Evolutionary conservation across 1,140 invertebrate genomes (phyloP).

Genomic region (Alviniconcha marisindica): DNA sequence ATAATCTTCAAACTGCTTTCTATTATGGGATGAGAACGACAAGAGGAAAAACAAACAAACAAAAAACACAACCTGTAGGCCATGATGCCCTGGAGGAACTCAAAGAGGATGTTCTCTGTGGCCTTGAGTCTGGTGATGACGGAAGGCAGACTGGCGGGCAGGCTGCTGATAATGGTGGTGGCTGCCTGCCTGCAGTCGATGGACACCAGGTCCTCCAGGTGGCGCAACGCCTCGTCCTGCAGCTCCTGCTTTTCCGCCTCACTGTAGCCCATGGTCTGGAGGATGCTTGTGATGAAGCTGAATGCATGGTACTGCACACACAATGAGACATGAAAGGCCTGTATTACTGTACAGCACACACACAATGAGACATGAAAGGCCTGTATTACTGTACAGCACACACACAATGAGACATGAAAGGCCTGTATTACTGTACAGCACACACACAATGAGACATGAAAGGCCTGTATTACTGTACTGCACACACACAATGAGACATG

Average conservation of each 20-base stretch:
- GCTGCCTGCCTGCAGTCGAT: slow-evolving; percentile 77
- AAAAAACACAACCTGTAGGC: slow-evolving; percentile 75
- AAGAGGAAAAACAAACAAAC: too few relatives aligned
- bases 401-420: too few relatives aligned
- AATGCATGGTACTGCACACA: slow-evolving; percentile 74
- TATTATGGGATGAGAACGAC: too few relatives aligned
- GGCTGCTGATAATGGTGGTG: slow-evolving; percentile 63
- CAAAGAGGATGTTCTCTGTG: slow-evolving; percentile 77
- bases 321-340: too few relatives aligned
- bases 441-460: too few relatives aligned
- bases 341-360: too few relatives aligned
- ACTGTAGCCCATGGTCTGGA: slow-evolving; percentile 67
- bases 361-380: too few relatives aligned
- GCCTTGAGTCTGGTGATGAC: slow-evolving; percentile 61
- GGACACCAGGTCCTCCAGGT: slow-evolving; percentile 74
- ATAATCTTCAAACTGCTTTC: too few relatives aligned
- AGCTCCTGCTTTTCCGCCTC: slow-evolving; percentile 66
- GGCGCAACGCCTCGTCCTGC: slow-evolving; percentile 64
- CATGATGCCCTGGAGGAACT: slow-evolving; percentile 82
- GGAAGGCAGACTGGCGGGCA: slow-evolving; percentile 62
- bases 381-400: too few relatives aligned
- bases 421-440: too few relatives aligned
- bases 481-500: too few relatives aligned
- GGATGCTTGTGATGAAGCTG: slow-evolving; percentile 72
- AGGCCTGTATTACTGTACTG: too few relatives aligned